Evolutionary conservation across 2,113 vertebrate species (phyloP), one percentile per base, ranked within the genome.

Genomic region (Pelecanus crispus): DNA sequence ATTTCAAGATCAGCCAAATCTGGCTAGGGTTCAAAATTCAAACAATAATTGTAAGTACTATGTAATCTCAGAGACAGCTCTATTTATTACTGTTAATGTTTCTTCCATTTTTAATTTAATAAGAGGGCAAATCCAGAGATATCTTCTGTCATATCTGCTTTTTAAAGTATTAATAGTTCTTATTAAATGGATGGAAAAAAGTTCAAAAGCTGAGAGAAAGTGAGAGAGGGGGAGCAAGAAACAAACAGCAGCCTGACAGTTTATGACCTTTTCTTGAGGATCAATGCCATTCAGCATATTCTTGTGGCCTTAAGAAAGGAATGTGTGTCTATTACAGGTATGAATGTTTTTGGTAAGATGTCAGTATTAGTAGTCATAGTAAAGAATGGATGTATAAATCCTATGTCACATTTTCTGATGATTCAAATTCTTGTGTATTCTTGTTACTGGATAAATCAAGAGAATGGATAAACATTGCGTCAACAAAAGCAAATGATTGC

Each of bases 11-110:
- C 52, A 95, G 45, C 17, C 50, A 86, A 55, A 88, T 34, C 65
- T 94, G 80, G n/a, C 83, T 56, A 45, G 38, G 10, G 15, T 89
- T 94, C 88, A 95, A 84, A 90, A 93, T 86, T 93, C 26, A 71
- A 86, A 88, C 42, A 61, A 10, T 93, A 86, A 66, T 70, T 92
- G 9, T 73, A 86, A 61, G 53, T 84, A 78, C 56, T 56, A 14
- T 71, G 80, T 84, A 86, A 91, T 84, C 75, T 92, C 68, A 86
- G 59, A 81, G 95, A 75, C 68, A 89, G 89, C 59, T 91, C 59
- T 91, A 66, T 67, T 81, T 81, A 67, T 78, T 81, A 62, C 16
- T 83, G 24, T 70, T 91, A 90, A 40, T 59, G 31, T 87, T 91
- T 87, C 42, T 93, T 87, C 65, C 10, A 83, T 78, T 90, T 95